Evolutionary conservation across 2,888 invertebrate genomes (phyloP).

Genomic region (Merodon equestris): DNA sequence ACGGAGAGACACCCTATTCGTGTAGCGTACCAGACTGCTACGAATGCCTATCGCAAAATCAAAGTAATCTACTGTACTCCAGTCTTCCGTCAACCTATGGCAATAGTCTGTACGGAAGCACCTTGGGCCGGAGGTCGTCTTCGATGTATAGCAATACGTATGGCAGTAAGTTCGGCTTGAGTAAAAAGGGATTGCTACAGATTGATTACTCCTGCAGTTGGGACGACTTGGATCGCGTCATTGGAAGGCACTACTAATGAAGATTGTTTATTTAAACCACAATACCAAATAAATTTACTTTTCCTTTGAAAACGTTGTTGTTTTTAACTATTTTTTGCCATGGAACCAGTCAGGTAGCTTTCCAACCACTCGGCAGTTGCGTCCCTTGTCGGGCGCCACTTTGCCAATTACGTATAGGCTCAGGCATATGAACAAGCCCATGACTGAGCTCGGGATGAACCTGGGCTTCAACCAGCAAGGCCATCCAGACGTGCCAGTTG

Average conservation of each 20-base stretch:
- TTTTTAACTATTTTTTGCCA: too few species aligned
- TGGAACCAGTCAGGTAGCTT: too few species aligned
- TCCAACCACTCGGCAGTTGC: too few species aligned
- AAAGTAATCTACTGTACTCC: conserved; percentile 51
- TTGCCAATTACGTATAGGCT: too few species aligned
- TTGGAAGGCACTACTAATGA: conserved; percentile 78
- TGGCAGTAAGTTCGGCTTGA: conserved; percentile 82
- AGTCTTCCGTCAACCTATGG: conserved; percentile 66
- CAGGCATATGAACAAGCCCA: too few species aligned
- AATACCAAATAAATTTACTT: conserved; percentile 50
- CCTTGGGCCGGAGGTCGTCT: conserved; percentile 70
- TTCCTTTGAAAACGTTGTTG: conserved; percentile 2
- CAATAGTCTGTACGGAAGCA: conserved; percentile 64
- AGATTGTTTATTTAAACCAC: conserved; percentile 28
- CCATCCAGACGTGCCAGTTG: too few species aligned
- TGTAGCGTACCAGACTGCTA: conserved; percentile 76
- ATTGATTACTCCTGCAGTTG: conserved; percentile 91
- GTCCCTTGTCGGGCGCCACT: too few species aligned
- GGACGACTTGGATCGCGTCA: conserved; percentile 88
- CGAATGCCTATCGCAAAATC: conserved; percentile 71
- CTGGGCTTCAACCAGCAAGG: too few species aligned
- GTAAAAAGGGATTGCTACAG: conserved; percentile 88
- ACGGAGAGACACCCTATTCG: conserved; percentile 69
- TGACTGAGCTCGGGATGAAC: too few species aligned
- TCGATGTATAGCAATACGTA: conserved; percentile 78